A percentile compares a stretch with the other conserved stretches of the same genome.
Evolutionary conservation across 2,888 invertebrate genomes (phyloP).

Genomic region (Amiota communis): DNA sequence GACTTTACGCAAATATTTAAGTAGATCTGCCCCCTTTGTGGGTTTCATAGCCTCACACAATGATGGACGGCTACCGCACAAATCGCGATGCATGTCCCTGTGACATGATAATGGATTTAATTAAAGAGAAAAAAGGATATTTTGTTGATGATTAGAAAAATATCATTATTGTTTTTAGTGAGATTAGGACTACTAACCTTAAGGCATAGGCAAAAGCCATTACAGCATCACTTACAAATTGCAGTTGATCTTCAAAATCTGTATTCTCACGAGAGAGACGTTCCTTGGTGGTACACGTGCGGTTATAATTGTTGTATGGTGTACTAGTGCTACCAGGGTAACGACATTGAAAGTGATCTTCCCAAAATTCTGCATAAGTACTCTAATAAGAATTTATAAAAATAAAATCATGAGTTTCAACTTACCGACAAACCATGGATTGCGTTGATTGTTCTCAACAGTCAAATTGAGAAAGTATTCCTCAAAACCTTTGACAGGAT

Average conservation of each 20-base stretch:
- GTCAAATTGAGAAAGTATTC: conserved; percentile 89
- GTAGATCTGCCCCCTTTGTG: conserved; percentile 88
- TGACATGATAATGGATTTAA: too few species aligned
- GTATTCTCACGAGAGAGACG: conserved; percentile 83
- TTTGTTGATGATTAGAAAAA: background rate
- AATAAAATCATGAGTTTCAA: conserved; percentile 44
- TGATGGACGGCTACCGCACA: conserved; percentile 84
- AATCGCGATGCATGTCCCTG: conserved; percentile 89
- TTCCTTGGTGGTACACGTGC: conserved; percentile 85
- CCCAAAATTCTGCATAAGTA: conserved; percentile 87
- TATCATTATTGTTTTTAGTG: too few species aligned
- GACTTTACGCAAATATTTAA: conserved; percentile 88
- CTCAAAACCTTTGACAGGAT: conserved; percentile 89
- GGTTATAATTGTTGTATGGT: conserved; percentile 86
- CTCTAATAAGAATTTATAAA: conserved; percentile 3
- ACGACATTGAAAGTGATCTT: conserved; percentile 92
- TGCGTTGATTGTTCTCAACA: conserved; percentile 89
- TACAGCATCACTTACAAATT: conserved; percentile 97
- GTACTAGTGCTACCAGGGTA: conserved; percentile 87
- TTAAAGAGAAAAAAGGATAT: conserved; percentile 7
- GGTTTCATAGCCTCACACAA: conserved; percentile 93
- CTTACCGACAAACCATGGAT: conserved; percentile 97
- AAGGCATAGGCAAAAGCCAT: conserved; percentile 95
- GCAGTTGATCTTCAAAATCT: conserved; percentile 92
- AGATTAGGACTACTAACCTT: conserved; percentile 74